These are phyloP conservation scores for Hirudinaria manillensis DNA, from an alignment of 2,888 invertebrate genomes.

Conservation along the genomic window DNA sequence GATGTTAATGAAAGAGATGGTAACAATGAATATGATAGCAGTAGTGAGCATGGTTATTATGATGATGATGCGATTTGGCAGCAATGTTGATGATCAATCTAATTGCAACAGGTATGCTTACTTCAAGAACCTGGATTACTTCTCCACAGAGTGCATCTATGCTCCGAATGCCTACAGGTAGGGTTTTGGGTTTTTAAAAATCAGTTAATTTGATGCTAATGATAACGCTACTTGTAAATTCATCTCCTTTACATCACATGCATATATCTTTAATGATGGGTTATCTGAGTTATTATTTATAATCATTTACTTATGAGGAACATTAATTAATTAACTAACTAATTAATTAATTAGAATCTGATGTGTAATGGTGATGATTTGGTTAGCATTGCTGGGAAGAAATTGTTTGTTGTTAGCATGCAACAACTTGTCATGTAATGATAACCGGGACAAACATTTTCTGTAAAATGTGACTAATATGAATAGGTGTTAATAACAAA, in stretches of 20 bases:
- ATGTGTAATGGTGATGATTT: neutral
- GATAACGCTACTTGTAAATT: slow-evolving; percentile 5
- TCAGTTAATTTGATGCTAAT: neutral
- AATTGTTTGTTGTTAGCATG: too few relatives aligned
- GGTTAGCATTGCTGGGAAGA: too few relatives aligned
- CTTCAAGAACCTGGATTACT: slow-evolving; percentile 88
- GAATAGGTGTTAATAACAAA: neutral
- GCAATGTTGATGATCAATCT: too few relatives aligned
- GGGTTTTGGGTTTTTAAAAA: slow-evolving; percentile 2
- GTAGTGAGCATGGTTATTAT: neutral
- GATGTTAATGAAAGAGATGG: slow-evolving; percentile 9
- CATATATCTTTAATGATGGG: neutral
- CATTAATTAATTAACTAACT: too few relatives aligned
- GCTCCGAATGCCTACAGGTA: slow-evolving; percentile 87
- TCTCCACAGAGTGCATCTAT: slow-evolving; percentile 96
- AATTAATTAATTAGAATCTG: neutral
- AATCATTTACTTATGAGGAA: neutral
- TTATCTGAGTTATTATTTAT: neutral
- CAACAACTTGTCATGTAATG: too few relatives aligned
- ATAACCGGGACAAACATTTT: too few relatives aligned
- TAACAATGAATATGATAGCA: neutral
- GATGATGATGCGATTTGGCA: neutral
- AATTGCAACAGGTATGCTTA: slow-evolving; percentile 68
- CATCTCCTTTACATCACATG: neutral
- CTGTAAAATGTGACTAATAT: neutral